These are phyloP conservation scores for Nebria brevicollis DNA, from an alignment of 2,888 invertebrate genomes.

Conservation along the genomic window DNA sequence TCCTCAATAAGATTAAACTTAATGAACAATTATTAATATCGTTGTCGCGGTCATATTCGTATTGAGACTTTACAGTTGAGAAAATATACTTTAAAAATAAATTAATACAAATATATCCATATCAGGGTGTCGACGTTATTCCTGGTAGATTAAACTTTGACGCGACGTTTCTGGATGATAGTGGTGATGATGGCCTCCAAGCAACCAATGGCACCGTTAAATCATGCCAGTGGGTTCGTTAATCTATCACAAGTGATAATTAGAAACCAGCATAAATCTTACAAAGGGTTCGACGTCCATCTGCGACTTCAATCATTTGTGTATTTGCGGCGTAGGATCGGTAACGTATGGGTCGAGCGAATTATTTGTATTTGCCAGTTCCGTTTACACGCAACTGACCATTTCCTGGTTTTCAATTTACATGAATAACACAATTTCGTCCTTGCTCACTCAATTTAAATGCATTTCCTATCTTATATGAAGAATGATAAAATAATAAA, in stretches of 20 bases:
- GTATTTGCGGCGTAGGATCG: background rate
- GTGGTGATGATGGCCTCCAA: background rate
- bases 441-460: background rate
- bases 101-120: background rate
- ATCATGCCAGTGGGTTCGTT: conserved; percentile 26
- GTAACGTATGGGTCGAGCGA: background rate
- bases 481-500: no score
- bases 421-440: background rate
- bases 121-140: background rate
- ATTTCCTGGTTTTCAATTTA: background rate
- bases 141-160: background rate
- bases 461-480: no score
- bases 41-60: no score
- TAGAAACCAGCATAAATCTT: conserved; percentile 37
- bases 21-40: no score
- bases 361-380: background rate
- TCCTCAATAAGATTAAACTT: no score
- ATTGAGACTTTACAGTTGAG: no score
- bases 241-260: conserved; percentile 34
- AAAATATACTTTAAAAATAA: background rate
- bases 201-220: conserved; percentile 17
- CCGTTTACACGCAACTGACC: background rate
- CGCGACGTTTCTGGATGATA: background rate
- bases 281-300: conserved; percentile 13
- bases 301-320: conserved; percentile 16